Evolutionary conservation across 2,113 vertebrate genomes (phyloP).

Genomic region (Zosterops hypoxanthus): DNA sequence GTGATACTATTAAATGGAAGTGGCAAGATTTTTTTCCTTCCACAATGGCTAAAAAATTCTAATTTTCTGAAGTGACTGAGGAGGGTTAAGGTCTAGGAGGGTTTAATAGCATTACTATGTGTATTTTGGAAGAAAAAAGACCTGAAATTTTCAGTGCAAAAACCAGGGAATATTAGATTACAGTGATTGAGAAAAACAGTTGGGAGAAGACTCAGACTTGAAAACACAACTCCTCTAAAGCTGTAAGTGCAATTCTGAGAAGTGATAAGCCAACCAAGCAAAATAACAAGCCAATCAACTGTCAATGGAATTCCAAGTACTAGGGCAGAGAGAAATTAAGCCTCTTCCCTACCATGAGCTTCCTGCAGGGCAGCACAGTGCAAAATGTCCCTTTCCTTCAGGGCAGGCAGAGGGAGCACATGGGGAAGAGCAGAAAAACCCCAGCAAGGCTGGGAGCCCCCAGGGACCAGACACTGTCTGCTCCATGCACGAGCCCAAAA

Average conservation of each 20-base stretch:
- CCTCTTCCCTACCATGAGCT: accelerated
- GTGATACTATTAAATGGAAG: constrained; percentile 29
- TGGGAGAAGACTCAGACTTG: background rate
- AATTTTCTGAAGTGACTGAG: constrained; percentile 4
- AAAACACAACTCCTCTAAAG: background rate
- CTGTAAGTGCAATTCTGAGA: background rate
- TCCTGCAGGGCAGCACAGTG: background rate
- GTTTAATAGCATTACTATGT: background rate
- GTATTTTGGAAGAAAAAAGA: constrained; percentile 9
- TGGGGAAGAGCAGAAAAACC: background rate
- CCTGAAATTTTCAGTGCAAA: background rate
- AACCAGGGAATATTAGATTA: constrained; percentile 2
- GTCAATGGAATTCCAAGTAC: background rate
- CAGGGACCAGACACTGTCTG: accelerated
- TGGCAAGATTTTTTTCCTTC: background rate
- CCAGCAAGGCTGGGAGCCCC: background rate
- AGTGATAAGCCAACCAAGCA: background rate
- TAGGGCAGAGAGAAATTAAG: accelerated
- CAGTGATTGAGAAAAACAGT: background rate
- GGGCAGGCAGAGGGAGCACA: background rate
- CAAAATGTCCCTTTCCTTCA: accelerated
- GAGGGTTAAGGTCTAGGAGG: background rate
- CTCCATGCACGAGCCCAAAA: background rate
- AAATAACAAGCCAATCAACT: background rate
- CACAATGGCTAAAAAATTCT: background rate